Evolutionary conservation across 2,888 invertebrate species (phyloP).

Genomic region (Sphinx pinastri): DNA sequence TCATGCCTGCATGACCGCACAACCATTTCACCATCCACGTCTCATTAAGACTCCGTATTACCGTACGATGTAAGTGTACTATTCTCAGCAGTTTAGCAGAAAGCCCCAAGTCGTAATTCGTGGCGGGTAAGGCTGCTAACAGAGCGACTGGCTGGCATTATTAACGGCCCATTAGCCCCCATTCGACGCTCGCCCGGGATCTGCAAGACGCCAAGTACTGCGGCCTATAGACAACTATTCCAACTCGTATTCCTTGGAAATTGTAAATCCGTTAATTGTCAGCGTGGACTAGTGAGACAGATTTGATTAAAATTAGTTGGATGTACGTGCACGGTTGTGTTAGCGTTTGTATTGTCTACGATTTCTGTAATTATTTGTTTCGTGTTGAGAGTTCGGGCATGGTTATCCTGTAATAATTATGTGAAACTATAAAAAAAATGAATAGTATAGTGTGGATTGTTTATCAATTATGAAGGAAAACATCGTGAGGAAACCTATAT

Average conservation of each 20-base stretch:
- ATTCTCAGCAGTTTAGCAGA: conserved; percentile 68
- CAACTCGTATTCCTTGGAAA: conserved; percentile 34
- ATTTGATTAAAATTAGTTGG: conserved; percentile 1
- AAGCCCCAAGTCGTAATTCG: conserved; percentile 70
- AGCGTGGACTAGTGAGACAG: conserved; percentile 31
- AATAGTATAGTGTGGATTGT: not conserved
- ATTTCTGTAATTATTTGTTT: not conserved
- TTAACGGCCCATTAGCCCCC: conserved; percentile 76
- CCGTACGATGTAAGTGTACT: conserved; percentile 52
- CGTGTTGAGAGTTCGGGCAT: not conserved
- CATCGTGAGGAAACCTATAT: too few species aligned
- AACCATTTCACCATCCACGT: conserved; percentile 47
- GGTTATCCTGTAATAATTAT: not conserved
- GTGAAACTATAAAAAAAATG: too few species aligned
- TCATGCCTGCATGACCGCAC: conserved; percentile 53
- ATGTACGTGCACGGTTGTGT: not conserved
- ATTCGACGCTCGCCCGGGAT: conserved; percentile 61
- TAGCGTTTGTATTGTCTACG: not conserved
- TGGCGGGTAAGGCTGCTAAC: conserved; percentile 65
- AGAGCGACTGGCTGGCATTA: conserved; percentile 72
- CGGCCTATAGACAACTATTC: conserved; percentile 40
- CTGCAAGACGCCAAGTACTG: conserved; percentile 45
- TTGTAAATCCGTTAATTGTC: conserved; percentile 50
- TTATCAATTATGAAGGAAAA: not conserved
- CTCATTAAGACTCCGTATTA: conserved; percentile 57